Evolutionary conservation across 92 coral and sea anemone species (phyloP).

Genomic region (Parazoanthus swiftii): DNA sequence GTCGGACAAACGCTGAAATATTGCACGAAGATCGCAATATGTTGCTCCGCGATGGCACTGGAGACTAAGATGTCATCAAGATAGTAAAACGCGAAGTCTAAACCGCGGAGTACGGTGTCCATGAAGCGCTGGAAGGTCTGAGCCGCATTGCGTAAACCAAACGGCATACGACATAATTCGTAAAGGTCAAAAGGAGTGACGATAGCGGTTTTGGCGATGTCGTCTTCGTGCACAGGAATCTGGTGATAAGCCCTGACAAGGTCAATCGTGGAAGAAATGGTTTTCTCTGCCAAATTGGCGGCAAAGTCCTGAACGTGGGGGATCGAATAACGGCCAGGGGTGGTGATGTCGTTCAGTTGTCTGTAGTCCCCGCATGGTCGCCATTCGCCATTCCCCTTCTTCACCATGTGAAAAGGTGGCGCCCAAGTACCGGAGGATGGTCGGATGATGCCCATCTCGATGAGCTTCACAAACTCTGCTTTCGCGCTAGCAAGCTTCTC

Average conservation of each 20-base stretch:
- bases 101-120: constrained; percentile 37
- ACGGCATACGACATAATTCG: constrained; percentile 52
- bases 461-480: constrained; percentile 45
- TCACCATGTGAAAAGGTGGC: constrained; percentile 54
- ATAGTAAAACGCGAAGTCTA: constrained; percentile 32
- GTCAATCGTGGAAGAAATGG: constrained; percentile 38
- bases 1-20: constrained; percentile 45
- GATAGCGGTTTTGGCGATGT: constrained; percentile 50
- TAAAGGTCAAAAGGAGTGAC: constrained; percentile 51
- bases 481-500: constrained; percentile 43
- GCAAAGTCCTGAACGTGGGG: constrained; percentile 65
- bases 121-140: constrained; percentile 59
- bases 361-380: constrained; percentile 60
- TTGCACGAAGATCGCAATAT: constrained; percentile 41
- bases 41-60: background rate
- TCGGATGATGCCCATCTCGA: constrained; percentile 42
- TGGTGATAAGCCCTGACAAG: constrained; percentile 56
- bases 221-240: constrained; percentile 43
- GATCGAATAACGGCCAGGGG: constrained; percentile 54
- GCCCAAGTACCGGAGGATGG: constrained; percentile 58
- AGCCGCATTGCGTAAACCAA: constrained; percentile 43
- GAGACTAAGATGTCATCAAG: constrained; percentile 42
- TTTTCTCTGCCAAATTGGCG: constrained; percentile 38
- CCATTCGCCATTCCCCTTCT: constrained; percentile 54
- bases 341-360: constrained; percentile 43